These are phyloP conservation scores for Cyprinella venusta DNA, from an alignment of 2,797 vertebrate species.

Conservation along the genomic window DNA sequence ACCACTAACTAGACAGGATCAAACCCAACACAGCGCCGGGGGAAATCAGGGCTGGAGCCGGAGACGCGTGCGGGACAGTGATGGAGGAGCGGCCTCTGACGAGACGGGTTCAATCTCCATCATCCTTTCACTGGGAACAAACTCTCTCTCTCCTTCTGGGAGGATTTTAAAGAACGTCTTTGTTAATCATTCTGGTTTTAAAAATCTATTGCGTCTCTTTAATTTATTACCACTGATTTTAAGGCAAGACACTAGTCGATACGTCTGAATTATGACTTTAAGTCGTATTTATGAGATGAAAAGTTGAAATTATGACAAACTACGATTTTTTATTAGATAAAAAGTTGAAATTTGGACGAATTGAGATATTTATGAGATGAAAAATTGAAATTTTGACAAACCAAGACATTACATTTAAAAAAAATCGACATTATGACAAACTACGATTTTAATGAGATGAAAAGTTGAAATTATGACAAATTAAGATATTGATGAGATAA, in stretches of 20 bases:
- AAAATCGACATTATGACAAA: not conserved
- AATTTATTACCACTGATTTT: not conserved
- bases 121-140: too few relatives aligned
- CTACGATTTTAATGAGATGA: not conserved
- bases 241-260: not conserved
- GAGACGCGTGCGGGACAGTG: not conserved
- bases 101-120: not conserved
- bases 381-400: not conserved
- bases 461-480: not conserved
- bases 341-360: not conserved
- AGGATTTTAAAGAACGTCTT: not conserved
- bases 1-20: not conserved
- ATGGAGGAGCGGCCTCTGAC: not conserved
- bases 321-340: not conserved
- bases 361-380: not conserved
- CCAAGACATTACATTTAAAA: too few relatives aligned
- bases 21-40: not conserved
- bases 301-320: not conserved
- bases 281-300: not conserved
- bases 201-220: not conserved
- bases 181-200: not conserved
- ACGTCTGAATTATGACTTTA: not conserved
- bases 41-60: constrained; percentile 22
- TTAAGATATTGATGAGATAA: not conserved
- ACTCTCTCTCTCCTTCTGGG: not conserved